phyloP scores from a whole-genome alignment of 2,888 invertebrate species.

The Dyspetes luteomarginatus region DNA sequence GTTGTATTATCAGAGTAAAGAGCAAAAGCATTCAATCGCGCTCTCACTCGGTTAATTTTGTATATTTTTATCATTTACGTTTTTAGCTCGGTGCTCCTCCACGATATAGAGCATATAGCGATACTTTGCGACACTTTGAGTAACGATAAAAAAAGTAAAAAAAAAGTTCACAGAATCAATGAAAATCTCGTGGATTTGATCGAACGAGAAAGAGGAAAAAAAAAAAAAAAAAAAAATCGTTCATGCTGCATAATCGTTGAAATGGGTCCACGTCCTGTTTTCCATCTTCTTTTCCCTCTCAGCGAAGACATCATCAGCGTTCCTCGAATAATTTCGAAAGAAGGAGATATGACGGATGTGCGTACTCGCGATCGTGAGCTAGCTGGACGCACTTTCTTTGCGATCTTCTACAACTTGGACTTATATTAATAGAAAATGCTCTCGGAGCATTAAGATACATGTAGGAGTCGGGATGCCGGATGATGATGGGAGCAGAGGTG shows the following conservation, averaged over 20 bases:
- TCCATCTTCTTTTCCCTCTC: no score
- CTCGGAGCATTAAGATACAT: neutral
- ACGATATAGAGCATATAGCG: neutral
- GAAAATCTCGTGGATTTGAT: neutral
- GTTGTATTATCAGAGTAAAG: neutral
- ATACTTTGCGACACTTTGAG: neutral
- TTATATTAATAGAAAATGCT: constrained; percentile 42
- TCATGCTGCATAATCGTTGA: constrained; percentile 17
- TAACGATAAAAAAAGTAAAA: neutral
- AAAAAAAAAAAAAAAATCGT: no score
- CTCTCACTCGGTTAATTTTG: neutral
- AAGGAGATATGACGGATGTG: constrained; percentile 8
- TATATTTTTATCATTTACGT: neutral
- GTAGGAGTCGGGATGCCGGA: neutral
- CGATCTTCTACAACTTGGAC: constrained; percentile 74
- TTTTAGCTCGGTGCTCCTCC: neutral
- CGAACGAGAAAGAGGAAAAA: neutral
- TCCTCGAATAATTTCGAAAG: constrained; percentile 35
- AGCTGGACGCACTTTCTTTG: constrained; percentile 76
- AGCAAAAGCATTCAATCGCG: neutral
- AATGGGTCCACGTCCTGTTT: constrained; percentile 30
- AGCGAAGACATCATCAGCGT: constrained; percentile 8
- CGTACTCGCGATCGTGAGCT: constrained; percentile 63
- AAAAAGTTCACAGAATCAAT: neutral
- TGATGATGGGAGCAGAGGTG: neutral